Conservation (phyloP, 2,797 vertebrate species). For the Chaetodon trifasciatus region DNA sequence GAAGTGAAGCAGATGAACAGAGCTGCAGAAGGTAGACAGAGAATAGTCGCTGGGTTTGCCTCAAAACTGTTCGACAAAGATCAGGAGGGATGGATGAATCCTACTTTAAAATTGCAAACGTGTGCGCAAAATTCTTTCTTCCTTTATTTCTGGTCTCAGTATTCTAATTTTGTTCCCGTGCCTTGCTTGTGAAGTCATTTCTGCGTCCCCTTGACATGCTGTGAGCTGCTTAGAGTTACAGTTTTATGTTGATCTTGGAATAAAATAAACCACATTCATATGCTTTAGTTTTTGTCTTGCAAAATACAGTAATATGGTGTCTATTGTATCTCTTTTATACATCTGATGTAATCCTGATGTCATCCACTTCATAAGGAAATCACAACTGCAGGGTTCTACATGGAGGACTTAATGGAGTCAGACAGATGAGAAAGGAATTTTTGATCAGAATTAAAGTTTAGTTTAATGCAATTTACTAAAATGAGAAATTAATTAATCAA, state of each 20-base stretch:
- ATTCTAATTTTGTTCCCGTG: background rate
- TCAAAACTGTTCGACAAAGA: conserved; percentile 10
- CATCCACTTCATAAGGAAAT: background rate
- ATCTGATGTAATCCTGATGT: background rate
- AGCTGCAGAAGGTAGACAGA: conserved; percentile 2
- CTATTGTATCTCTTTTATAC: too few relatives aligned
- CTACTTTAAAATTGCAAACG: background rate
- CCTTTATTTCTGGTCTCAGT: background rate
- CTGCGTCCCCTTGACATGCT: background rate
- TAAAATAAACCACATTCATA: background rate
- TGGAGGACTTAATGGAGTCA: background rate
- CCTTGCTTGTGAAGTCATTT: background rate
- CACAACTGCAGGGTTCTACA: background rate
- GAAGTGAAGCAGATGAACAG: conserved; percentile 18
- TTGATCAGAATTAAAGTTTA: too few relatives aligned
- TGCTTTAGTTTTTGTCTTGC: background rate
- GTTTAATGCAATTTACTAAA: background rate
- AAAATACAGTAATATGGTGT: background rate
- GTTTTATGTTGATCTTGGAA: conserved; percentile 8
- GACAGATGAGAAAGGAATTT: background rate
- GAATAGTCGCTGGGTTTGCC: conserved; percentile 3
- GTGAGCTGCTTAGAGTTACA: conserved; percentile 1
- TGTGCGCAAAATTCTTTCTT: background rate
- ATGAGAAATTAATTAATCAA: background rate
- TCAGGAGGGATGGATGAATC: background rate